Evolutionary conservation across 2,888 invertebrate species (phyloP).

Genomic region (Ectemnius cavifrons): DNA sequence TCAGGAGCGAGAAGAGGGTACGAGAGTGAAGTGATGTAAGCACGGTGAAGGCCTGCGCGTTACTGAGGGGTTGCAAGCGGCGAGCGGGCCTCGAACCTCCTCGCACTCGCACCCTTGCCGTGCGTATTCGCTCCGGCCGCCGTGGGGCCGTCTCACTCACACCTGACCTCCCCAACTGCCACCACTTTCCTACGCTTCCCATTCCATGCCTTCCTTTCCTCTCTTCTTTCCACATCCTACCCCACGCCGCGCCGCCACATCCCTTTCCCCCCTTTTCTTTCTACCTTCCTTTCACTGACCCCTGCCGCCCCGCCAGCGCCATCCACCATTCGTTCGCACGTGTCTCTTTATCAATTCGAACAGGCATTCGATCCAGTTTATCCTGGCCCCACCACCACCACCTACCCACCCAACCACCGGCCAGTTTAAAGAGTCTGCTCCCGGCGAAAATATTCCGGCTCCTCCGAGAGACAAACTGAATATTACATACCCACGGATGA

Average conservation of each 20-base stretch:
- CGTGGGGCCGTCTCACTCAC: neutral
- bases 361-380: conserved; percentile 40
- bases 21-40: conserved; percentile 18
- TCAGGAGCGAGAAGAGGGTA: neutral
- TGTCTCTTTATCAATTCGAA: conserved; percentile 49
- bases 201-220: conserved; percentile 23
- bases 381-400: neutral
- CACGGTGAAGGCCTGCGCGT: conserved; percentile 50
- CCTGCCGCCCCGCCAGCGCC: conserved; percentile 17
- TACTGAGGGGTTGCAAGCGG: conserved; percentile 54
- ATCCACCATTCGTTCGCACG: conserved; percentile 42
- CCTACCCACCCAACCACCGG: neutral
- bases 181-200: neutral
- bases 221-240: neutral
- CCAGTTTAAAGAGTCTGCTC: neutral
- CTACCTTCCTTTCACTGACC: neutral
- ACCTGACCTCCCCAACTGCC: neutral
- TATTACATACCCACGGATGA: neutral
- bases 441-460: neutral
- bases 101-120: conserved; percentile 14
- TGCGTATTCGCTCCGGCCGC: conserved; percentile 2
- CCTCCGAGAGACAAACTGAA: neutral
- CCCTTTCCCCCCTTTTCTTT: conserved; percentile 14
- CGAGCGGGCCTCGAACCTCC: conserved; percentile 33
- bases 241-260: conserved; percentile 8